A percentile compares a stretch with the other conserved stretches of the same genome.
phyloP scores from a whole-genome alignment of 2,888 invertebrate species.

The Drosophila austrosaltans region DNA sequence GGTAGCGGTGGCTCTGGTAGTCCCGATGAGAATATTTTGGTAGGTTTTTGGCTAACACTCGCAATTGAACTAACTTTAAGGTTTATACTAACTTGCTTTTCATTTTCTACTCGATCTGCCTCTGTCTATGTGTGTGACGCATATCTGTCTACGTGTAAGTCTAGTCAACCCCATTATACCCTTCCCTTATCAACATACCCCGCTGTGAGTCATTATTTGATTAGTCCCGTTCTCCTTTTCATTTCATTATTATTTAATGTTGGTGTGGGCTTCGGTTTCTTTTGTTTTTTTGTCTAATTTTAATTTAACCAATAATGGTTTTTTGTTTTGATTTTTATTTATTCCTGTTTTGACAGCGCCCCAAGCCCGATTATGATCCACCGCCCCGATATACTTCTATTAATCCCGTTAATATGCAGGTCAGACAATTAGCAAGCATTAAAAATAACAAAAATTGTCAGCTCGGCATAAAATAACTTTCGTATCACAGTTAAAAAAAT shows the following conservation, averaged over 20 bases:
- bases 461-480: too few relatives aligned
- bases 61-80: constrained; percentile 22
- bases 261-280: constrained; percentile 16
- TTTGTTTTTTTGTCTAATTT: constrained; percentile 32
- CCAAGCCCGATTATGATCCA: constrained; percentile 78
- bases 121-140: constrained; percentile 49
- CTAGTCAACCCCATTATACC: constrained; percentile 32
- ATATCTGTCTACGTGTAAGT: constrained; percentile 57
- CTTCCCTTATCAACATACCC: neutral
- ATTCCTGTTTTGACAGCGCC: constrained; percentile 66
- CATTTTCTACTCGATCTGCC: constrained; percentile 42
- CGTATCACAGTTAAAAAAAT: too few relatives aligned
- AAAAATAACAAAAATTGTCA: neutral
- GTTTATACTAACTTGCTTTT: constrained; percentile 60
- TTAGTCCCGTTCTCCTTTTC: constrained; percentile 32
- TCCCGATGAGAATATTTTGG: constrained; percentile 89
- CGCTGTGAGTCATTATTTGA: constrained; percentile 51
- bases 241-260: constrained; percentile 16
- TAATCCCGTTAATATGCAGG: constrained; percentile 83
- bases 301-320: constrained; percentile 36
- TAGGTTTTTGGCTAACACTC: constrained; percentile 82
- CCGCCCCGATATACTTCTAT: constrained; percentile 83
- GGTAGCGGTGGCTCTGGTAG: constrained; percentile 86
- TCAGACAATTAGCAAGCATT: constrained; percentile 56
- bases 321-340: constrained; percentile 43